Conservation (phyloP, 1,140 invertebrate species). For the Conopomorpha cramerella region DNA sequence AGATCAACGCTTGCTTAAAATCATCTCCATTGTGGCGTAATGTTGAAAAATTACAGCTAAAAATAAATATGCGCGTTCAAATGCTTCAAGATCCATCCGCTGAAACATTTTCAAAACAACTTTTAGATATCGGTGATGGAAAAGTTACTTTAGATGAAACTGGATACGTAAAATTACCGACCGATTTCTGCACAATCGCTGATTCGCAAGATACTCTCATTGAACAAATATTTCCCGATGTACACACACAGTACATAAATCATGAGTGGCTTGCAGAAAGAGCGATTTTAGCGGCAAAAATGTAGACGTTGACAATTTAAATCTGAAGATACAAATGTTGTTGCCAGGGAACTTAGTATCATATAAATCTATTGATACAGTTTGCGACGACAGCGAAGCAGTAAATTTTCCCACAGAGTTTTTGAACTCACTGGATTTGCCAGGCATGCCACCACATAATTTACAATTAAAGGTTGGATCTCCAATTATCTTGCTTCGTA, state of each 20-base stretch:
- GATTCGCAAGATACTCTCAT: constrained; percentile 19
- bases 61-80: constrained; percentile 27
- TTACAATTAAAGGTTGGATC: constrained; percentile 24
- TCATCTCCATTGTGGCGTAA: constrained; percentile 30
- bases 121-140: constrained; percentile 28
- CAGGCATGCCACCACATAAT: constrained; percentile 29
- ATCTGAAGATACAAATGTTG: constrained; percentile 9
- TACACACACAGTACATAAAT: constrained; percentile 12
- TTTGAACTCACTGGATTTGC: constrained; percentile 18
- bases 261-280: constrained; percentile 27
- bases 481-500: constrained; percentile 24
- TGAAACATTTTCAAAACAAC: constrained; percentile 19
- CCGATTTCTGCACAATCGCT: constrained; percentile 12
- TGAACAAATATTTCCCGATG: constrained; percentile 19
- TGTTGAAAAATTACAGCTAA: constrained; percentile 26
- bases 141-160: constrained; percentile 11
- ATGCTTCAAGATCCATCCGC: constrained; percentile 16
- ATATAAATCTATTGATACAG: constrained; percentile 20
- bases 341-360: constrained; percentile 12
- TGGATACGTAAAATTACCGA: constrained; percentile 5
- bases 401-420: constrained; percentile 18
- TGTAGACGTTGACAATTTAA: constrained; percentile 7
- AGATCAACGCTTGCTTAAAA: constrained; percentile 9
- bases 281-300: constrained; percentile 22
- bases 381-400: constrained; percentile 17